Percentiles rank a stretch among this genome's conserved stretches.
Evolutionary conservation across 2,888 invertebrate species (phyloP).

Genomic region (Leptopilina syphax): DNA sequence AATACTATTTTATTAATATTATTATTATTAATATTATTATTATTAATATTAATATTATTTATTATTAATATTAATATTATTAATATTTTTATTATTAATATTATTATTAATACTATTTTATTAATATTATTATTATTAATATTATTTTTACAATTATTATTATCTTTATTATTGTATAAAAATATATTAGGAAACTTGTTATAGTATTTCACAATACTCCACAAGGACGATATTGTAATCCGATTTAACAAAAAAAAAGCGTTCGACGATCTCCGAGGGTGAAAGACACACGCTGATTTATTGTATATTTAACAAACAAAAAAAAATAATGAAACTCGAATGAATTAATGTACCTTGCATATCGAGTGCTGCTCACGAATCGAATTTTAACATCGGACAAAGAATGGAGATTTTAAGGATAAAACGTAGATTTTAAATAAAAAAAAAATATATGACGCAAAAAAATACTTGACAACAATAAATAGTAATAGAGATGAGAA

Average conservation of each 20-base stretch:
- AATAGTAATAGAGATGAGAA: not conserved
- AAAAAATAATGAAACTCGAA: constrained; percentile 13
- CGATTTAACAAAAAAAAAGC: constrained; percentile 26
- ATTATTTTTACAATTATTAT: constrained; percentile 26
- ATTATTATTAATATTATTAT: constrained; percentile 22
- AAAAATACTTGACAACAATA: not conserved
- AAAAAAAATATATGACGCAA: not conserved
- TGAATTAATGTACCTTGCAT: constrained; percentile 35
- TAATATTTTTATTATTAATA: constrained; percentile 26
- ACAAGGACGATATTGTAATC: constrained; percentile 54
- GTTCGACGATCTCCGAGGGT: constrained; percentile 39
- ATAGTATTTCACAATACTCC: constrained; percentile 65
- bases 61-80: constrained; percentile 40
- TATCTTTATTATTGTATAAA: constrained; percentile 54
- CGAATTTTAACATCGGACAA: constrained; percentile 34
- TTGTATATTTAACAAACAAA: not conserved
- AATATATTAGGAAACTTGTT: constrained; percentile 57
- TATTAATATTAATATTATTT: constrained; percentile 29
- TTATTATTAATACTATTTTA: constrained; percentile 38
- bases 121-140: constrained; percentile 29
- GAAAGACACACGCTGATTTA: constrained; percentile 30
- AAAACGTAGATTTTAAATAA: constrained; percentile 4
- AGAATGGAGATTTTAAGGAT: constrained; percentile 1
- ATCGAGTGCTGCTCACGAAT: constrained; percentile 35
- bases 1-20: constrained; percentile 27